phyloP scores from a whole-genome alignment of 2,113 vertebrate genomes.

The Cyphomyrus discorhynchus region DNA sequence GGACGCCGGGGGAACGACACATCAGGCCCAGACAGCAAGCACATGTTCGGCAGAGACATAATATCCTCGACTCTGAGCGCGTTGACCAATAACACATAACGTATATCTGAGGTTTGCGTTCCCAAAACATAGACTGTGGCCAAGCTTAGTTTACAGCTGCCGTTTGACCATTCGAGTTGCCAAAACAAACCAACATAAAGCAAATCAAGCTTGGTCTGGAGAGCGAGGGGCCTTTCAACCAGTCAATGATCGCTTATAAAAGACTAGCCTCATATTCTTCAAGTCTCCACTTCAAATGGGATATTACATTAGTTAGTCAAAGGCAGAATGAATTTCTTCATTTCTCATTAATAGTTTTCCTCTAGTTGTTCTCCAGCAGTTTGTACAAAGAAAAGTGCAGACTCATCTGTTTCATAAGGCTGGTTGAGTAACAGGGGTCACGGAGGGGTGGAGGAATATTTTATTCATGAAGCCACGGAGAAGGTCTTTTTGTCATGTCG shows the following conservation, averaged over 20 bases:
- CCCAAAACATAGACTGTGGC: neutral
- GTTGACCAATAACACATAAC: neutral
- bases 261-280: neutral
- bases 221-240: neutral
- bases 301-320: neutral
- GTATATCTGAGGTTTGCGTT: neutral
- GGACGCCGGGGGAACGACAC: too few species aligned
- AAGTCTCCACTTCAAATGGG: neutral
- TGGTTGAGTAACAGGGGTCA: neutral
- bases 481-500: neutral
- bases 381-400: neutral
- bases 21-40: neutral
- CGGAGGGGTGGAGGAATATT: neutral
- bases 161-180: neutral
- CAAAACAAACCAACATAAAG: neutral
- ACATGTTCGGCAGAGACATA: neutral
- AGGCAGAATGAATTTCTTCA: neutral
- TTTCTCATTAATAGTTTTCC: neutral
- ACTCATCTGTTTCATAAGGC: neutral
- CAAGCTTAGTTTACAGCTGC: neutral
- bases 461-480: constrained; percentile 19
- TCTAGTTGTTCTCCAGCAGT: neutral
- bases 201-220: neutral
- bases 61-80: neutral
- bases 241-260: neutral